A percentile compares a stretch with the other conserved stretches of the same genome.
Conservation (phyloP, 1,140 invertebrate genomes). For the Palaemon carinicauda region DNA sequence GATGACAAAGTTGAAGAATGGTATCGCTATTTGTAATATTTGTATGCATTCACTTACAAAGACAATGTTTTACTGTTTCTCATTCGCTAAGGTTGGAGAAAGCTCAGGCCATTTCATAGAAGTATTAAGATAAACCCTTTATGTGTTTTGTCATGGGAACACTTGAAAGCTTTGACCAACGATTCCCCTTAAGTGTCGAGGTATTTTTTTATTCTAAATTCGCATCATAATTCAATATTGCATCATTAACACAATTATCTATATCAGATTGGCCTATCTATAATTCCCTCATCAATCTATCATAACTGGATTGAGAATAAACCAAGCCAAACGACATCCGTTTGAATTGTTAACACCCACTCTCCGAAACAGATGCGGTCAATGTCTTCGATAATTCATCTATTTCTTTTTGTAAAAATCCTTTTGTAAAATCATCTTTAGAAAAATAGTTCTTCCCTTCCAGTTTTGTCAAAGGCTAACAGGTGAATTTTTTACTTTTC, state of each 20-base stretch:
- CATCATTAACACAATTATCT: not conserved
- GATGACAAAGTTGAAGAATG: no score
- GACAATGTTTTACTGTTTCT: no score
- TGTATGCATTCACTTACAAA: no score
- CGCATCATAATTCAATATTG: not conserved
- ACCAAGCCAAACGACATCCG: not conserved
- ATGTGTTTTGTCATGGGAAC: no score
- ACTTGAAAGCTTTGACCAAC: no score
- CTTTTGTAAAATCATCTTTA: not conserved
- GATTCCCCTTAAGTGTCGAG: no score
- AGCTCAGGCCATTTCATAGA: no score
- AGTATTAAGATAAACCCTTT: no score
- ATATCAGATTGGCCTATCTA: not conserved
- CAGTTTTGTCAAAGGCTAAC: not conserved
- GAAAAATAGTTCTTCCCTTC: not conserved
- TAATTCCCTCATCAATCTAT: not conserved
- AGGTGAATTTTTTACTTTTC: not conserved
- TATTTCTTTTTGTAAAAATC: not conserved
- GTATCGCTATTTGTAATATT: no score
- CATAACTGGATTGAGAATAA: not conserved
- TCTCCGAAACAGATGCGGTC: not conserved
- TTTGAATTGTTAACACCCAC: not conserved
- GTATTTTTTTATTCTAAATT: no score
- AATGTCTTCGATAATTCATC: not conserved
- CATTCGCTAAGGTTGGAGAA: no score